phyloP scores from a whole-genome alignment of 2,888 invertebrate species.

The Ichneumon xanthorius region DNA sequence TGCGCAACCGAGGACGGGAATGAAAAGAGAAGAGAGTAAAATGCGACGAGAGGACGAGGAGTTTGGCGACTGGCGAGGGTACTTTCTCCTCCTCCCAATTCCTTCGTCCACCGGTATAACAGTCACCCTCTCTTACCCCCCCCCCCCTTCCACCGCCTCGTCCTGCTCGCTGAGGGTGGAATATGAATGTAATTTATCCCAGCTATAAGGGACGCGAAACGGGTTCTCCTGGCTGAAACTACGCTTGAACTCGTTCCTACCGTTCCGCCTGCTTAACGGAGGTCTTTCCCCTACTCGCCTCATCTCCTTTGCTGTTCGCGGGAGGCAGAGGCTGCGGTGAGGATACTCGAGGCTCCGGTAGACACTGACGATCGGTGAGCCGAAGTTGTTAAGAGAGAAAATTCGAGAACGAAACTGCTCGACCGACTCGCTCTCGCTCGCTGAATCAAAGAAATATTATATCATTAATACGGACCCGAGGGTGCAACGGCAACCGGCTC shows the following conservation, averaged over 20 bases:
- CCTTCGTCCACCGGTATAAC: slow-evolving; percentile 48
- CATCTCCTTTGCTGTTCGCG: slow-evolving; percentile 42
- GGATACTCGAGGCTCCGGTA: slow-evolving; percentile 51
- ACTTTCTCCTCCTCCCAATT: slow-evolving; percentile 34
- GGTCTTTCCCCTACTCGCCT: slow-evolving; percentile 42
- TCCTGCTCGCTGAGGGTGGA: slow-evolving; percentile 58
- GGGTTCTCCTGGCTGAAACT: slow-evolving; percentile 73
- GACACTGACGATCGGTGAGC: slow-evolving; percentile 55
- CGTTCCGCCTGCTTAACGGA: slow-evolving; percentile 70
- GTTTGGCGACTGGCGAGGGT: slow-evolving; percentile 50
- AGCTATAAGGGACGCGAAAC: slow-evolving; percentile 78
- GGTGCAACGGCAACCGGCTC: slow-evolving; percentile 75
- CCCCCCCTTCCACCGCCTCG: neutral
- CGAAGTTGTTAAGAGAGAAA: slow-evolving; percentile 78
- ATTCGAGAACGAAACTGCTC: slow-evolving; percentile 41
- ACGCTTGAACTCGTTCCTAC: slow-evolving; percentile 78
- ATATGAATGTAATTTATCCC: slow-evolving; percentile 82
- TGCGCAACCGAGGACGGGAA: slow-evolving; percentile 37
- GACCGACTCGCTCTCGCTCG: slow-evolving; percentile 65
- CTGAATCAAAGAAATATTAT: slow-evolving; percentile 83
- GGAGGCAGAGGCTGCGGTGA: slow-evolving; percentile 36
- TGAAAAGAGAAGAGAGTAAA: slow-evolving; percentile 16
- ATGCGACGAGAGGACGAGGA: slow-evolving; percentile 29
- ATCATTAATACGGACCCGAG: slow-evolving; percentile 81
- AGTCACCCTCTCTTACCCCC: slow-evolving; percentile 39